These are phyloP conservation scores for Eunapius fragilis DNA, from an alignment of 37 sponge, comb jelly and placozoan species.

Conservation along the genomic window DNA sequence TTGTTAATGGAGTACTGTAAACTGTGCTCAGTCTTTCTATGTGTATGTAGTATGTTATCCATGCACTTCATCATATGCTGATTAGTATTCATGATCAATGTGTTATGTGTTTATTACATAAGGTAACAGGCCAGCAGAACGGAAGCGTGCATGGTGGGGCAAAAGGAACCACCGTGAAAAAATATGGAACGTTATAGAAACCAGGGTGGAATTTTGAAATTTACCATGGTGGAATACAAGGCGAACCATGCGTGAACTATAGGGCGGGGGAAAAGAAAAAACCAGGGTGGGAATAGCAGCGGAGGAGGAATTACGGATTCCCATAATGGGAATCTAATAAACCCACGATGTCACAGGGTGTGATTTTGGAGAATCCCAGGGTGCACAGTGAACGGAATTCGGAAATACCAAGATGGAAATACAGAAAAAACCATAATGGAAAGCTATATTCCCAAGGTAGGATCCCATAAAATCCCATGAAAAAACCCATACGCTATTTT, in stretches of 20 bases:
- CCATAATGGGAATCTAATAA: neutral
- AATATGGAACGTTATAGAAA: neutral
- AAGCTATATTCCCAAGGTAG: neutral
- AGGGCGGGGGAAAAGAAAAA: neutral
- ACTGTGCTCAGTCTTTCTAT: neutral
- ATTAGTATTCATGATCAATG: neutral
- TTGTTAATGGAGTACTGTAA: constrained; percentile 1
- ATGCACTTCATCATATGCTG: neutral
- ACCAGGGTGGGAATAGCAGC: too few relatives aligned
- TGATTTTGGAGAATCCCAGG: neutral
- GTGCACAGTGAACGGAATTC: neutral
- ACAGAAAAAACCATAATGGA: neutral
- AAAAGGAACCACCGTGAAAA: neutral
- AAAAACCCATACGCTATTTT: neutral
- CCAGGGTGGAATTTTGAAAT: neutral
- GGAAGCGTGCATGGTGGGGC: neutral
- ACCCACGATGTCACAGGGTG: neutral
- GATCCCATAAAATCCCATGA: constrained; percentile 1
- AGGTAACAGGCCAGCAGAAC: neutral
- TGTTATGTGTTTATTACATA: neutral
- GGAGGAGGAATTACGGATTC: too few relatives aligned
- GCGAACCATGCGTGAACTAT: neutral
- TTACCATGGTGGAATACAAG: neutral
- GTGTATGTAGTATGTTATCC: neutral
- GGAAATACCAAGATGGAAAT: neutral